These are phyloP conservation scores for Nipponia nippon DNA, from an alignment of 2,113 vertebrate species.

Conservation along the genomic window DNA sequence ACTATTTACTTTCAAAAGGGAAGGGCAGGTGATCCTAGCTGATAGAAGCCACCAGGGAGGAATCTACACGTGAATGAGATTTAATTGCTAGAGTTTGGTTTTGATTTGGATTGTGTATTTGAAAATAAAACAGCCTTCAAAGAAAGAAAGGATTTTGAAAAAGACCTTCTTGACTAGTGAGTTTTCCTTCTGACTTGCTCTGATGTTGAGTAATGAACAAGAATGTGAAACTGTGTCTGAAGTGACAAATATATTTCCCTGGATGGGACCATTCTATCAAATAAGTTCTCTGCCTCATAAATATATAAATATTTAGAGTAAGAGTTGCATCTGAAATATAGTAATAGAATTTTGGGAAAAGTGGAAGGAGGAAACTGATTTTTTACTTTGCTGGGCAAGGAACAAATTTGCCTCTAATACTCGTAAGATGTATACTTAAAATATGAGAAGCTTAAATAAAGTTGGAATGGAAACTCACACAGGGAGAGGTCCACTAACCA, in stretches of 20 bases:
- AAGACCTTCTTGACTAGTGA: background rate
- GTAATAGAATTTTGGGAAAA: background rate
- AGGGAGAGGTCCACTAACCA: background rate
- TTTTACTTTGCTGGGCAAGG: background rate
- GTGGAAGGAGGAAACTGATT: background rate
- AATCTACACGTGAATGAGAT: background rate
- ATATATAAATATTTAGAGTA: background rate
- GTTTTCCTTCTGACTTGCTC: background rate
- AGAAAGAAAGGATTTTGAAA: background rate
- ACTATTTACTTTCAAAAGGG: background rate
- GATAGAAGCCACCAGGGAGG: background rate
- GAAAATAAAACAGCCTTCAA: background rate
- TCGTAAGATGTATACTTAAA: background rate
- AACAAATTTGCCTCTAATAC: background rate
- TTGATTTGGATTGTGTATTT: background rate
- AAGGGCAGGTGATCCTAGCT: background rate
- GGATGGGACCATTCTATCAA: background rate
- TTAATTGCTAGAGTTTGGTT: background rate
- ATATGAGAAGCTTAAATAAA: background rate
- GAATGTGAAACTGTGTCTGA: background rate
- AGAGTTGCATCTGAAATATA: background rate
- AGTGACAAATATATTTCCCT: background rate
- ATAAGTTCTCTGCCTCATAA: background rate
- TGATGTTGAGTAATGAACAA: background rate
- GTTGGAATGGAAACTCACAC: background rate